Evolutionary conservation across 2,113 vertebrate species (phyloP).

Genomic region (Ciconia maguari): DNA sequence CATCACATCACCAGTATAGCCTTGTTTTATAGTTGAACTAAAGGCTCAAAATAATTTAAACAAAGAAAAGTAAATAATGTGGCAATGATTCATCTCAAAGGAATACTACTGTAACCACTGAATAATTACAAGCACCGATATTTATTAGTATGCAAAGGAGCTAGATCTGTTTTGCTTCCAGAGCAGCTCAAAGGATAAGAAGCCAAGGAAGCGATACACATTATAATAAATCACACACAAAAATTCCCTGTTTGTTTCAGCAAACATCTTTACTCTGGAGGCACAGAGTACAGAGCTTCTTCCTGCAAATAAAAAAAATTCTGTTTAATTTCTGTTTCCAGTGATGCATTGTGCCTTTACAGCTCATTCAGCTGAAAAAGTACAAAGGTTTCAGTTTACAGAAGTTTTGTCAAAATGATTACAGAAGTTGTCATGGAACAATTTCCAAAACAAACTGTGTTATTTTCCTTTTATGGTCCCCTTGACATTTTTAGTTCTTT

Average conservation of each 20-base stretch:
- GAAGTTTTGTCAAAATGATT: conserved; percentile 55
- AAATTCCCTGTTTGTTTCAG: conserved; percentile 33
- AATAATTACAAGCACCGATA: conserved; percentile 70
- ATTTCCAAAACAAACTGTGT: conserved; percentile 35
- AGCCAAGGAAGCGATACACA: conserved; percentile 54
- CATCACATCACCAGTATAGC: neutral
- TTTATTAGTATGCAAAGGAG: conserved; percentile 78
- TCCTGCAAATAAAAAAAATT: neutral
- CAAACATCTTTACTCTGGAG: conserved; percentile 46
- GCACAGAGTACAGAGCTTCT: conserved; percentile 25
- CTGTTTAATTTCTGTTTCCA: conserved; percentile 60
- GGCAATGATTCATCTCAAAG: conserved; percentile 71
- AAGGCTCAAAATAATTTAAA: conserved; percentile 57
- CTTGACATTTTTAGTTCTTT: conserved; percentile 49
- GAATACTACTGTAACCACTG: conserved; percentile 61
- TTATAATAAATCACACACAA: conserved; percentile 71
- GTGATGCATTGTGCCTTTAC: conserved; percentile 63
- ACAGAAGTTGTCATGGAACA: conserved; percentile 32
- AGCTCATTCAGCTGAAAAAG: conserved; percentile 34
- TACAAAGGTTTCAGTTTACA: conserved; percentile 54
- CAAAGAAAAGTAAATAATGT: conserved; percentile 69
- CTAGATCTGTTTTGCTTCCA: conserved; percentile 59
- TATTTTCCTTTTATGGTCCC: conserved; percentile 49
- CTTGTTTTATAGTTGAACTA: neutral
- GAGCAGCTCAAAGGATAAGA: conserved; percentile 69